Evolutionary conservation across 1,140 invertebrate genomes (phyloP), one percentile per base, ranked within the genome.

Genomic region (Mya arenaria): DNA sequence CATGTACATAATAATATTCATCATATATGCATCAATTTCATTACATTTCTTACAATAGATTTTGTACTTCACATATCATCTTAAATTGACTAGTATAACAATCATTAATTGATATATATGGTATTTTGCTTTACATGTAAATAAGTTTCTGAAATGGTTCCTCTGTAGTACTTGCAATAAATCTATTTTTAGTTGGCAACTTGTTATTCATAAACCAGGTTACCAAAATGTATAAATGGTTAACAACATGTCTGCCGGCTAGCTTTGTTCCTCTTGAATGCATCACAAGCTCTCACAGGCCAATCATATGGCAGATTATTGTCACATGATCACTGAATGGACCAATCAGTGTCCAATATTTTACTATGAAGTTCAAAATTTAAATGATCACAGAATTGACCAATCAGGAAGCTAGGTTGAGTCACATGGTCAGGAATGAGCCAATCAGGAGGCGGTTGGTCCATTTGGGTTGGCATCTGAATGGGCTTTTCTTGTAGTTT

Each of bases 391-490:
- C 77, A 80, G 77, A 65, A 80, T 71, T 71, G 52, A 80, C 77
- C 75, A 79, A 79, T 79, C 63, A 80, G 77, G 77, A 80, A 80
- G 77, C 66, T 58, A 52, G 32, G 44, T 69, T 44, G 37, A 56
- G 66, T 80, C 66, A 71, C 34, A 69, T 52, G 60, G 32, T 56
- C 32, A 65, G 17, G 56, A 65, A 78, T 41, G 37, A 78, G 60
- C 62, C 62, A 66, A 81, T 86, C 86, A 87, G 30, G 86, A 85
- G 36, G 82, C 84, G 34, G 86, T 85, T 58, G 86, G 86, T 58
- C 84, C 86, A 73, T 87, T 87, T 80, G 86, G 84, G 77, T 87
- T 87, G 15, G 60, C 77, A 55, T 84, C 84, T 65, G 84, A 74
- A 37, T 79, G 69, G 39, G 80, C 56, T 66, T 69, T 39, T 55